Conservation (phyloP, 2,113 vertebrate genomes). For the Erinaceus europaeus region DNA sequence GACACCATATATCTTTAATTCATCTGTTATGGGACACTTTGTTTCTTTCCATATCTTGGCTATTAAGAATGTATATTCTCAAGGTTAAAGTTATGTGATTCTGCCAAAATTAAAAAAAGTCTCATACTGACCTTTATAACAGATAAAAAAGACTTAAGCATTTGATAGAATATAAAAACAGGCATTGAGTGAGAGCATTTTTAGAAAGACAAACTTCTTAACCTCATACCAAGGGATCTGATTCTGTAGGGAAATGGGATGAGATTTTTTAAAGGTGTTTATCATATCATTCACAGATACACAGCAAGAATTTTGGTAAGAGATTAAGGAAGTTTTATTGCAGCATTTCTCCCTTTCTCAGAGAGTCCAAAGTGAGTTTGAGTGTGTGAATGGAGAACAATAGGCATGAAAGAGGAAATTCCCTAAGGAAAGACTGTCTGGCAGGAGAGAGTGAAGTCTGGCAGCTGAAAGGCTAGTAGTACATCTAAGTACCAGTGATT, state of each 20-base stretch:
- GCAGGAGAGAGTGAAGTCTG: neutral
- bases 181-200: too few relatives aligned
- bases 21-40: too few relatives aligned
- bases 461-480: too few relatives aligned
- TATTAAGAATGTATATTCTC: too few relatives aligned
- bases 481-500: accelerated
- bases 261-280: conserved; percentile 28
- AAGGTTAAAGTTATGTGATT: too few relatives aligned
- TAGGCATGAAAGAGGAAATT: neutral
- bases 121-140: too few relatives aligned
- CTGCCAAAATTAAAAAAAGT: too few relatives aligned
- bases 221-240: neutral
- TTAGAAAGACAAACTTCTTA: neutral
- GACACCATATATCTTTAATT: too few relatives aligned
- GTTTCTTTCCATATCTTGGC: too few relatives aligned
- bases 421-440: neutral
- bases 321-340: conserved; percentile 25
- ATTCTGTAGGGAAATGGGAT: neutral
- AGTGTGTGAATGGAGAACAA: conserved; percentile 17
- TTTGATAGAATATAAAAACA: too few relatives aligned
- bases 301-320: conserved; percentile 25
- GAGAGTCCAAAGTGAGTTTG: conserved; percentile 19
- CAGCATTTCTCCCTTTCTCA: conserved; percentile 3
- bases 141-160: too few relatives aligned
- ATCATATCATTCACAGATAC: neutral